Evolutionary conservation across 2,797 vertebrate genomes (phyloP).

Genomic region (Chaunax sp.): DNA sequence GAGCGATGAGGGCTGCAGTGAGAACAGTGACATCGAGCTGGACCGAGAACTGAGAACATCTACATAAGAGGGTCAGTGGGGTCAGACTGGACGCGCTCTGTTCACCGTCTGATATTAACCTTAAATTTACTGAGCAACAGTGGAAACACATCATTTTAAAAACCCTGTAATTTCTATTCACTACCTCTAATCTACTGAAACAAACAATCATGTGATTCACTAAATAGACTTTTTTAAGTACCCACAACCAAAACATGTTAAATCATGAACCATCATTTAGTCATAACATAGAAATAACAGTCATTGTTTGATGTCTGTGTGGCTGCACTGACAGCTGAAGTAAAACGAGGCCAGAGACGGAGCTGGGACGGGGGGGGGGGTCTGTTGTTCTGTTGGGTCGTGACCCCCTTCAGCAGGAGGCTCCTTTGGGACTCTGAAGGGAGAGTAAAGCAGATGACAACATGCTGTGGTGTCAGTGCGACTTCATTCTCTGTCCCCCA

Average conservation of each 20-base stretch:
- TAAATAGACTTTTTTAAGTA: too few relatives aligned
- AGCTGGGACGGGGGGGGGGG: not conserved
- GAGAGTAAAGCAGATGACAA: not conserved
- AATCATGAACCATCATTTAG: too few relatives aligned
- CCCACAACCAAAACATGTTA: too few relatives aligned
- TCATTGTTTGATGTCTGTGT: too few relatives aligned
- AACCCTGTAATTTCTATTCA: too few relatives aligned
- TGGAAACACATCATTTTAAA: too few relatives aligned
- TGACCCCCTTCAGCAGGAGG: slow-evolving; percentile 11
- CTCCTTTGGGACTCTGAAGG: not conserved
- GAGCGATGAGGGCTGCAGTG: too few relatives aligned
- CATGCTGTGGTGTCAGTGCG: slow-evolving; percentile 7
- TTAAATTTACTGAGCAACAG: too few relatives aligned
- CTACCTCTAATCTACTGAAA: too few relatives aligned
- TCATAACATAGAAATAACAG: too few relatives aligned
- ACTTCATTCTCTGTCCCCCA: slow-evolving; percentile 9
- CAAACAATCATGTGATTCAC: too few relatives aligned
- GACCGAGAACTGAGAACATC: not conserved
- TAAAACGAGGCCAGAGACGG: not conserved
- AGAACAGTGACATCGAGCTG: not conserved
- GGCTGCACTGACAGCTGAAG: not conserved
- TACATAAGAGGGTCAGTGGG: not conserved
- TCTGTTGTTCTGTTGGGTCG: not conserved
- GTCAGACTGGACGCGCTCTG: not conserved
- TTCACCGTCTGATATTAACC: not conserved